Conservation (phyloP, 2,113 vertebrate species). For the Ploceus nigricollis region DNA sequence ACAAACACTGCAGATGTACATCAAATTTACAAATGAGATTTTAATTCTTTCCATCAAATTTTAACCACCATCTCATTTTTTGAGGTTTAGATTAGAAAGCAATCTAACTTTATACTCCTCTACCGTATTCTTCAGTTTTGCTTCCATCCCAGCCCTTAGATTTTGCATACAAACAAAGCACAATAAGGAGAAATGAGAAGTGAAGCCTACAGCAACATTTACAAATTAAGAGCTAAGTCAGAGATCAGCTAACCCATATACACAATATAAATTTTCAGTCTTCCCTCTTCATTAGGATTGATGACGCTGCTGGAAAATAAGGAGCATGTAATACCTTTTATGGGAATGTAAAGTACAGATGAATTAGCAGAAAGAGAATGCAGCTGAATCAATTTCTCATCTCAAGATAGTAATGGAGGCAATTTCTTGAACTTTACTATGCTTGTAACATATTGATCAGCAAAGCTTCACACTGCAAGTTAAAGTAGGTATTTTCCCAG, state of each 20-base stretch:
- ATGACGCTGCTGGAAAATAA: constrained; percentile 39
- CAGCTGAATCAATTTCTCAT: constrained; percentile 65
- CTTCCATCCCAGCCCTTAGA: not conserved
- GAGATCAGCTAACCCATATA: constrained; percentile 10
- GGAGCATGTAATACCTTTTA: constrained; percentile 41
- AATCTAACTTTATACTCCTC: not conserved
- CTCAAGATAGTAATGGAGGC: constrained; percentile 49
- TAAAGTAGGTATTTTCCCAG: constrained; percentile 11
- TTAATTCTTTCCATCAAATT: not conserved
- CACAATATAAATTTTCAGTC: not conserved
- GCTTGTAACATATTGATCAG: constrained; percentile 48
- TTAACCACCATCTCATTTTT: not conserved
- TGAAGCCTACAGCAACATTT: not conserved
- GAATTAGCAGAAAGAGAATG: constrained; percentile 38
- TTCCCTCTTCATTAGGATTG: constrained; percentile 43
- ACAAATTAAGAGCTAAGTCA: constrained; percentile 41
- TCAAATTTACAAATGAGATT: not conserved
- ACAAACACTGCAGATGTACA: not conserved
- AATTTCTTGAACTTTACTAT: constrained; percentile 53
- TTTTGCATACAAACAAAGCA: not conserved
- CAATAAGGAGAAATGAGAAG: not conserved
- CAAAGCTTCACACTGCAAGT: not conserved
- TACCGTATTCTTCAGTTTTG: not conserved
- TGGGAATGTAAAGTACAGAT: constrained; percentile 20
- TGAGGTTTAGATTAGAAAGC: not conserved